Evolutionary conservation across 2,797 vertebrate species (phyloP).

Genomic region (Aulostomus chinensis): DNA sequence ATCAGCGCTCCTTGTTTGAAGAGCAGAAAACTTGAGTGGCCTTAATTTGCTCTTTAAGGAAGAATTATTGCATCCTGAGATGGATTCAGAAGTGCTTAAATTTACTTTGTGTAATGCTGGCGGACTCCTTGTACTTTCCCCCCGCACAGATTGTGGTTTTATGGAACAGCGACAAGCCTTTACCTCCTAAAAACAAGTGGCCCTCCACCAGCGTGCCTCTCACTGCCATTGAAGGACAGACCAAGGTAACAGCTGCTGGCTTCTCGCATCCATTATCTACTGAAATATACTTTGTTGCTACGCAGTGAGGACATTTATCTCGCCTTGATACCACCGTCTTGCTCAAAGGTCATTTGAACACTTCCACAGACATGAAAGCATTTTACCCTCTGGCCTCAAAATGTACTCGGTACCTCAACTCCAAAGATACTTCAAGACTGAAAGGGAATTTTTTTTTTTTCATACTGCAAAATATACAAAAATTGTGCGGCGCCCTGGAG

Average conservation of each 20-base stretch:
- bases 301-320: conserved; percentile 15
- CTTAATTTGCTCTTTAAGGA: no score
- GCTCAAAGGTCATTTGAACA: background rate
- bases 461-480: no score
- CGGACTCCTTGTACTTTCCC: background rate
- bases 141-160: conserved; percentile 77
- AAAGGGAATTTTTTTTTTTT: no score
- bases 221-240: conserved; percentile 79
- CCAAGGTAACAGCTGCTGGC: conserved; percentile 72
- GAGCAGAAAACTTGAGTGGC: no score
- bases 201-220: conserved; percentile 83
- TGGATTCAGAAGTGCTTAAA: no score
- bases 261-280: conserved; percentile 27
- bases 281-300: conserved; percentile 10
- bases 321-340: conserved; percentile 1
- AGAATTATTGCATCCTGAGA: no score
- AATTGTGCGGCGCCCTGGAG: no score
- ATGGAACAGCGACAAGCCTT: conserved; percentile 84
- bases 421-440: no score
- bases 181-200: conserved; percentile 82
- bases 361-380: background rate
- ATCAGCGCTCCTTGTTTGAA: no score
- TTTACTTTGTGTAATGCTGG: conserved; percentile 62
- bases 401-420: no score
- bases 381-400: background rate